Evolutionary conservation across 1,140 invertebrate species (phyloP).

Genomic region (Drosophila lowei): DNA sequence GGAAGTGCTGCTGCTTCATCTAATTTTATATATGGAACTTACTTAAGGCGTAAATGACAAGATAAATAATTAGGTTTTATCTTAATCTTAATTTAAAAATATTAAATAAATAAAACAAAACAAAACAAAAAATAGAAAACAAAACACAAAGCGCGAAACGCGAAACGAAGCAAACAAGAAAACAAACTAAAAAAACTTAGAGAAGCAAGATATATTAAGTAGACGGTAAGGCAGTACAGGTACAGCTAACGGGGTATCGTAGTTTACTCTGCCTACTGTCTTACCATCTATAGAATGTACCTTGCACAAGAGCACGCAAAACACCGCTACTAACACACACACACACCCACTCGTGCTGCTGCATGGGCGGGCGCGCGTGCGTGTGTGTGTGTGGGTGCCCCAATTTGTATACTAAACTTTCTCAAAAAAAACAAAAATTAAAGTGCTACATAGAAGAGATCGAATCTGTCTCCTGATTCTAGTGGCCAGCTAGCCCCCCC

Average conservation of each 20-base stretch:
- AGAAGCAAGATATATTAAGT: conserved; percentile 53
- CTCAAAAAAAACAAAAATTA: conserved; percentile 57
- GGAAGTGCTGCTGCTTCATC: conserved; percentile 71
- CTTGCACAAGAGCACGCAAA: conserved; percentile 30
- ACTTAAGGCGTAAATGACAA: conserved; percentile 79
- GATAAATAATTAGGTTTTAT: conserved; percentile 76
- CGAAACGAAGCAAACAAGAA: conserved; percentile 42
- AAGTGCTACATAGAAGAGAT: conserved; percentile 58
- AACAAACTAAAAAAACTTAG: conserved; percentile 60
- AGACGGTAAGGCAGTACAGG: conserved; percentile 1
- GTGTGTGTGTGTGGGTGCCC: conserved; percentile 38
- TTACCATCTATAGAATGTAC: conserved; percentile 19
- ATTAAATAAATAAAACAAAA: conserved; percentile 66
- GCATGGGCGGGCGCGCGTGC: conserved; percentile 27
- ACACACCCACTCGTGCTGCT: conserved; percentile 21
- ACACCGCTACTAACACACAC: conserved; percentile 26
- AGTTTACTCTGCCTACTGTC: not conserved
- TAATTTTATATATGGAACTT: conserved; percentile 73
- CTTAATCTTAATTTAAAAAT: conserved; percentile 74
- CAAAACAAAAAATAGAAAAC: conserved; percentile 44
- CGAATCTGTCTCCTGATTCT: conserved; percentile 15
- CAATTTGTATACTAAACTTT: conserved; percentile 70
- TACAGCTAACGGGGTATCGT: no score
- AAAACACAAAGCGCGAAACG: conserved; percentile 24
- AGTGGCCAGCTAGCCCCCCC: not conserved